A percentile compares a stretch with the other conserved stretches of the same genome.
These are phyloP conservation scores for Nettapus auritus DNA, from an alignment of 2,113 vertebrate species.

Conservation along the genomic window DNA sequence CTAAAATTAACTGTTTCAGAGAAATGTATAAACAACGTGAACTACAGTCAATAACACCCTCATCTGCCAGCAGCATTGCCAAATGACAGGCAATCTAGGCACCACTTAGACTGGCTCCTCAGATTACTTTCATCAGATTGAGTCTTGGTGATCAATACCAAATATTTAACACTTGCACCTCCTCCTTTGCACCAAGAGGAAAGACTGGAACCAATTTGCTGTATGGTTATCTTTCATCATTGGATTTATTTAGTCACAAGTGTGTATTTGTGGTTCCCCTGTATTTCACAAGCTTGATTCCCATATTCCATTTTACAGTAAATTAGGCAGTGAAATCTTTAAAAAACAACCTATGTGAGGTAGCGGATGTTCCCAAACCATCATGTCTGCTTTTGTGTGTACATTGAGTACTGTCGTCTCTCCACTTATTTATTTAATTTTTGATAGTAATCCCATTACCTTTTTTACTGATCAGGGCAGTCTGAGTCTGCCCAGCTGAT, in stretches of 20 bases:
- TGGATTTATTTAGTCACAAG: neutral
- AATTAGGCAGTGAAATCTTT: neutral
- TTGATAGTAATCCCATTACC: slow-evolving; percentile 36
- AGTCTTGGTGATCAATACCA: neutral
- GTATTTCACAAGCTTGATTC: neutral
- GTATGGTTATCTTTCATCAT: neutral
- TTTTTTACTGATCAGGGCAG: slow-evolving; percentile 43
- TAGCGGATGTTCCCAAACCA: neutral
- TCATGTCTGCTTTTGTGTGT: neutral
- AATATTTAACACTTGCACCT: neutral
- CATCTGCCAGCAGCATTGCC: neutral
- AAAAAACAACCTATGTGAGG: neutral
- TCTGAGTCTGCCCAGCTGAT: slow-evolving; percentile 42
- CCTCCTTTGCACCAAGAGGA: neutral
- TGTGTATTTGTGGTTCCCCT: neutral
- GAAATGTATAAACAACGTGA: neutral
- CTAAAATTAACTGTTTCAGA: slow-evolving; percentile 36
- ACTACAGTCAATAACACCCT: neutral
- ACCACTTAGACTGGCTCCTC: neutral
- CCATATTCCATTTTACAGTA: neutral
- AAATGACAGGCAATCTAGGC: neutral
- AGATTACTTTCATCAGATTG: neutral
- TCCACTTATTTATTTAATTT: neutral
- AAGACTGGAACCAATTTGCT: neutral
- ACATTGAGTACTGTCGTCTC: neutral